phyloP scores from a whole-genome alignment of 2,888 invertebrate genomes.

The Tinea trinotella region DNA sequence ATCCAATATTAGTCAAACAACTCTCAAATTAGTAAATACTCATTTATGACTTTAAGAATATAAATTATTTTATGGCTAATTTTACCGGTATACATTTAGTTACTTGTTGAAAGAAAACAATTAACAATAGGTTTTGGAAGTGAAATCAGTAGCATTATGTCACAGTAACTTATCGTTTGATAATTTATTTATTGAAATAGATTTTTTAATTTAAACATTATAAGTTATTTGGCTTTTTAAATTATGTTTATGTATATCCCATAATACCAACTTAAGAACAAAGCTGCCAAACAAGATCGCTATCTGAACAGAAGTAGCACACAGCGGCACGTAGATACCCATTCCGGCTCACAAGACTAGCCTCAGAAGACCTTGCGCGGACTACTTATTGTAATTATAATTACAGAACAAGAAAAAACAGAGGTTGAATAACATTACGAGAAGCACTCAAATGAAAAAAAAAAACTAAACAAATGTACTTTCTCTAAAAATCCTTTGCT shows the following conservation, averaged over 20 bases:
- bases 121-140: not conserved
- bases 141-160: not conserved
- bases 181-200: not conserved
- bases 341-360: conserved; percentile 7
- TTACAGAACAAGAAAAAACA: conserved; percentile 10
- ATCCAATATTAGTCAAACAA: too few relatives aligned
- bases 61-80: not conserved
- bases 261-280: not conserved
- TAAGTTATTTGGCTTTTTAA: not conserved
- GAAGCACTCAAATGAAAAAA: too few relatives aligned
- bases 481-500: too few relatives aligned
- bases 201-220: not conserved
- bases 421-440: not conserved
- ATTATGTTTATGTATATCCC: too few relatives aligned
- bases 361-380: conserved; percentile 8
- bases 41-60: not conserved
- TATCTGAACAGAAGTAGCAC: conserved; percentile 21
- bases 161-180: not conserved
- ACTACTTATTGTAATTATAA: conserved; percentile 20
- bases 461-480: too few relatives aligned
- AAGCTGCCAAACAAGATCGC: not conserved
- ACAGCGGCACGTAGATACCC: conserved; percentile 2
- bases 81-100: not conserved
- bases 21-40: not conserved
- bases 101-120: not conserved